These are phyloP conservation scores for Drosophila barbarae DNA, from an alignment of 2,888 invertebrate genomes.

Conservation along the genomic window DNA sequence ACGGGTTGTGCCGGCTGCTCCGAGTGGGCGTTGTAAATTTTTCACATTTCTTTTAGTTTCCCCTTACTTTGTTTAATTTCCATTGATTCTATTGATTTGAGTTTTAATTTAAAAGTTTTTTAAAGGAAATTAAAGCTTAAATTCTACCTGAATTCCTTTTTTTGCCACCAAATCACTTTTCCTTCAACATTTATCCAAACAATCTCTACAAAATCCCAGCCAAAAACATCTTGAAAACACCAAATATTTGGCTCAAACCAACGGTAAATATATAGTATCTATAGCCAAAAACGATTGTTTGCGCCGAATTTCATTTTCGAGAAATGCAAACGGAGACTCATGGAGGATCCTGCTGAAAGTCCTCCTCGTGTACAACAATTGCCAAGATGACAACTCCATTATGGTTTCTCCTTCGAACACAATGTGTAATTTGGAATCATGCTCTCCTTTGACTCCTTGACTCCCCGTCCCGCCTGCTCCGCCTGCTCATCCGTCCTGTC, in stretches of 20 bases:
- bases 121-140: not conserved
- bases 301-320: conserved; percentile 58
- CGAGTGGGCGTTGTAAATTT: conserved; percentile 12
- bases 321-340: conserved; percentile 32
- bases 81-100: not conserved
- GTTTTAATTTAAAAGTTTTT: not conserved
- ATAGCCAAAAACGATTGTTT: conserved; percentile 50
- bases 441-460: conserved; percentile 16
- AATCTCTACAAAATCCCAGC: conserved; percentile 18
- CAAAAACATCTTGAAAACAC: not conserved
- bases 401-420: conserved; percentile 54
- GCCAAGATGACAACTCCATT: conserved; percentile 54
- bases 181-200: conserved; percentile 1
- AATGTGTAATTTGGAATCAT: conserved; percentile 64
- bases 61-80: not conserved
- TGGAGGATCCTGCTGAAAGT: not conserved
- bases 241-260: conserved; percentile 3
- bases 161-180: no score
- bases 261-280: conserved; percentile 24
- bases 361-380: conserved; percentile 10
- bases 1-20: conserved; percentile 3
- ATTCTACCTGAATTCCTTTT: no score
- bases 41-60: not conserved
- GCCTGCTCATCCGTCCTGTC: not conserved
- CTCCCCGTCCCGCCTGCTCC: not conserved